Base-by-base conservation (phyloP, 2,113 vertebrate genomes). In the Electrona antarctica region DNA sequence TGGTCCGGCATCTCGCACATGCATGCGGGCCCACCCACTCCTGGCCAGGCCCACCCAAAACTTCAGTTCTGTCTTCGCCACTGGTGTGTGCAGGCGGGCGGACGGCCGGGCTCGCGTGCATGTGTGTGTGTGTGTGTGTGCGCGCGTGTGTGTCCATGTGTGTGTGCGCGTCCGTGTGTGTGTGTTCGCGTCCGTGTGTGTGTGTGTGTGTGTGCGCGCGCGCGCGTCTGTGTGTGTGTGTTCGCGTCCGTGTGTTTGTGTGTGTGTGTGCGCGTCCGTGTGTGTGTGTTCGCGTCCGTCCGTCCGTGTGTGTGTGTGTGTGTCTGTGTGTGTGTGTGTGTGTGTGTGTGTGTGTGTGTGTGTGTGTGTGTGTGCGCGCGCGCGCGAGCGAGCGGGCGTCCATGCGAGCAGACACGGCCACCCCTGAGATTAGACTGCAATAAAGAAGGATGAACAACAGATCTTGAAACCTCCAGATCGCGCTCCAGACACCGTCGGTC, bases 371-470 rank as follows among this genome's bases (percentile, higher is more conserved):
- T 41, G 64, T 33, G 12, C 2, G 21, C 2, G 21, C 21, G 21
- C 21, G 1, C 21, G 21, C 21, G 21, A n/a, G n/a, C n/a, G n/a
- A n/a, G n/a, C n/a, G n/a, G n/a, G n/a, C 21, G 21, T 21, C 21
- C 21, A 2, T 21, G 21, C 71, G 74, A 85, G 85, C 80, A 69
- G 80, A 84, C 0, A 74, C 0, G 68, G 57, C 71, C 21, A 50
- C 80, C 85, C 85, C 84, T 41, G 83, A 87, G 89, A 90, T 91
- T 89, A 81, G 75, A 82, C 79, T 77, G 88, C 83, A 91, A 91
- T 91, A 92, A 91, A 91, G 80, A 80, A 88, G 87, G 89, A 92
- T 87, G 80, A 90, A 84, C 73, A 68, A 84, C 73, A 68, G 50
- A 64, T 80, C 80, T 73, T 60, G 82, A 88, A 87, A 80, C 82